Evolutionary conservation across 30 jellyfish, hydroid and myxozoan species (phyloP), one percentile per base, ranked within the genome.

Genomic region (Aurelia sp.): DNA sequence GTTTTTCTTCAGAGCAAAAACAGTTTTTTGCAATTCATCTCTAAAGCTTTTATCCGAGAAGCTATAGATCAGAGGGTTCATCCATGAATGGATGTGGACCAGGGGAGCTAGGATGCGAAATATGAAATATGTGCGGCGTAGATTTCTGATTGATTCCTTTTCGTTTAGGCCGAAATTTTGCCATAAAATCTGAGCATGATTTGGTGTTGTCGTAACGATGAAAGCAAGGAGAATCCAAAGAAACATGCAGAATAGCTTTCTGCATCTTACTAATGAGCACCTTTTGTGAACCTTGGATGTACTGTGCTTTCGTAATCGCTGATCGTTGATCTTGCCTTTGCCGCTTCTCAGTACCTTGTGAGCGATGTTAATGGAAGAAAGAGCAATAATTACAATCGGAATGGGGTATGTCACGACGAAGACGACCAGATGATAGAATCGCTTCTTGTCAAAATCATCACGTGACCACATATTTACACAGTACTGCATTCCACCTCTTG

Each of bases 111-210:
- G 59, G 74, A 86, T 16, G 77, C 64, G 78, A n/a, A 86, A 44
- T 60, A 74, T 63, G 81, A 86, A 61, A 50, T 74, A 86, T 33
- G 86, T 74, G 48, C 21, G 33, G 51, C 86, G 95, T 22, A 50
- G 31, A 12, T 62, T 48, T 33, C 59, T 31, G 61, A 73, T 35
- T 11, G 89, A 6, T 13, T 44, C 41, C 0, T 74, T 67, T n/a
- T 66, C 67, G 57, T 86, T 86, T 19, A 84, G 82, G 17, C 84
- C 90, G 73, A 86, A 86, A 40, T 86, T 74, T 16, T 21, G 40
- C 95, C 95, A 86, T 17, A 86, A 67, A 35, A 86, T 86, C 81
- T 60, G 55, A 33, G 86, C 95, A 35, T 86, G 95, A 50, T 86
- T 86, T 16, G 95, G 95, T 19, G 95, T 86, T 13, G 95, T 86